Conservation (phyloP, 2,113 vertebrate genomes). For the Aegithalos caudatus region DNA sequence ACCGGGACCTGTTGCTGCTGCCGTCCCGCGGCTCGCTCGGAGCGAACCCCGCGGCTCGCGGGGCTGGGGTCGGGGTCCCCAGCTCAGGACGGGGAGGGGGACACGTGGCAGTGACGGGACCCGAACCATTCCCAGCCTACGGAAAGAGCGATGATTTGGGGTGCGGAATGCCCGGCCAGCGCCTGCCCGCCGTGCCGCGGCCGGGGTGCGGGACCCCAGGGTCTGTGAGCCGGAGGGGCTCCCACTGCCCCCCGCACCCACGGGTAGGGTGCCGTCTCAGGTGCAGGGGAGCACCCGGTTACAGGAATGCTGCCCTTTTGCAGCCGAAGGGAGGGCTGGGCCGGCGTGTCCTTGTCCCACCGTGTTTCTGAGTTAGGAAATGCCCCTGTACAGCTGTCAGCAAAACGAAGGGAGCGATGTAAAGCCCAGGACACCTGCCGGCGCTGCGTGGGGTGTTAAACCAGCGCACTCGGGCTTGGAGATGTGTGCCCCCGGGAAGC, state of each 20-base stretch:
- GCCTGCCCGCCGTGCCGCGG: neutral
- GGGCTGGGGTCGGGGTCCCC: neutral
- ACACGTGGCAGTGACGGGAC: neutral
- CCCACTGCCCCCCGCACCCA: accelerated
- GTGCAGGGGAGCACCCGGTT: accelerated
- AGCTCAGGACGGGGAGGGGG: neutral
- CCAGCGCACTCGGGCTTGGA: accelerated
- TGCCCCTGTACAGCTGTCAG: neutral
- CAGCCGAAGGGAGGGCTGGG: neutral
- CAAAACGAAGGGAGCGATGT: neutral
- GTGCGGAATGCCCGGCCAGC: neutral
- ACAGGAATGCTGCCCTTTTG: neutral
- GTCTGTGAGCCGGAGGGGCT: neutral
- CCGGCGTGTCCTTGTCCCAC: neutral
- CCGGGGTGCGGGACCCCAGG: neutral
- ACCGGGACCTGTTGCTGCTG: conserved; percentile 4
- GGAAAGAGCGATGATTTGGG: neutral
- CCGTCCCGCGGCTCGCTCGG: neutral
- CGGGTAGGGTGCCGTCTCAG: neutral
- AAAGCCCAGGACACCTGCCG: neutral
- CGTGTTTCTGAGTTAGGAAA: neutral
- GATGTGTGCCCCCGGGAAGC: neutral
- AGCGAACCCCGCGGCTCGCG: neutral
- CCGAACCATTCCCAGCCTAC: neutral
- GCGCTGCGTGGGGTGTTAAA: neutral